phyloP scores from a whole-genome alignment of 2,797 vertebrate species.

The Eidolon dupreanum region DNA sequence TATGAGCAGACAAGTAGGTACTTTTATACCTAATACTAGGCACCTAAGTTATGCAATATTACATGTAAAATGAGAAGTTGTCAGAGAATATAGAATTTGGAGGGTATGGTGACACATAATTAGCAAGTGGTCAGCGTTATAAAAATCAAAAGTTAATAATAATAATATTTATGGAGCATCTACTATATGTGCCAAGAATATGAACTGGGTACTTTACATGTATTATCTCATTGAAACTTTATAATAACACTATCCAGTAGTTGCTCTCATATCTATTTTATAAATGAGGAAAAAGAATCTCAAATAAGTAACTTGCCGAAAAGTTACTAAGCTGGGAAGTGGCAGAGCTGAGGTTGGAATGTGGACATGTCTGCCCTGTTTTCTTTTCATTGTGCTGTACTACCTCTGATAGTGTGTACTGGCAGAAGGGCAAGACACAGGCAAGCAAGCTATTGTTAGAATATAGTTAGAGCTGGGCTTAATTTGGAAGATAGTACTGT shows the following conservation, averaged over 20 bases:
- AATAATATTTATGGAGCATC: background rate
- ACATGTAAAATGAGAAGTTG: background rate
- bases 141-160: background rate
- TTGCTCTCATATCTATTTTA: background rate
- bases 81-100: background rate
- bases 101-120: background rate
- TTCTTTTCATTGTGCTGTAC: background rate
- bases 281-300: constrained; percentile 4
- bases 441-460: background rate
- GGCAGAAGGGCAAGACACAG: background rate
- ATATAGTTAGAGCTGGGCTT: constrained; percentile 32
- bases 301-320: background rate
- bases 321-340: constrained; percentile 17
- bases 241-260: background rate
- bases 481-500: background rate
- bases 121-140: background rate
- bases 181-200: constrained; percentile 14
- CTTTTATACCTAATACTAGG: background rate
- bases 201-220: background rate
- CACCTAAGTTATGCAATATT: background rate
- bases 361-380: background rate
- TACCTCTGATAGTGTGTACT: background rate
- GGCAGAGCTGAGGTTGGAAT: background rate
- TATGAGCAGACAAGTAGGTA: background rate
- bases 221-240: background rate